Evolutionary conservation across 2,888 invertebrate species (phyloP), one percentile per base, ranked within the genome.

Genomic region (Serrognathus titanus): DNA sequence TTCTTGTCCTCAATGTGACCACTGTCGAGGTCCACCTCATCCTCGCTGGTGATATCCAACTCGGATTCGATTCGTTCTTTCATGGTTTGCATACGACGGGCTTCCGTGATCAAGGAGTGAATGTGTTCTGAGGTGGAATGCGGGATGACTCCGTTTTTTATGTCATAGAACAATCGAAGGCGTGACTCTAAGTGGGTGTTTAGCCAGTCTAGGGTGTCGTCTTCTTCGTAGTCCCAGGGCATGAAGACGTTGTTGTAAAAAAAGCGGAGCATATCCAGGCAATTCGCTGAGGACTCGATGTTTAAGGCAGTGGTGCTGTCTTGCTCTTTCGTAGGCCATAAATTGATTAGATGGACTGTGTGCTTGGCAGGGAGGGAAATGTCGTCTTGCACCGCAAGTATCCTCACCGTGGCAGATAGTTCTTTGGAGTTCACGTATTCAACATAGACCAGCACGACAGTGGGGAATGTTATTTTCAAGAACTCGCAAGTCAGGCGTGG

Each of bases 151-250:
- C 81, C 81, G 54, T 80, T 79, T 65, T 81, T 82, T 66, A 85
- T 75, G 65, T 85, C 85, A 61, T 81, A 85, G 57, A 80, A 84
- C 38, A 86, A 72, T 50, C 80, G 75, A 36, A 85, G 76, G 50
- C 85, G 78, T 1, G 79, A 69, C 62, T 82, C 79, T 45, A 86
- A 73, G 71, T 85, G 82, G 55, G 78, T 76, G 38, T 75, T 72
- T 16, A 80, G 77, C 85, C 85, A 85, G 69, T 84, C 82, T n/a
- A 75, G 75, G 1, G 79, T 77, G 1, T 83, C 79, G 63, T 85
- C 86, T 54, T 85, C 85, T 53, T 87, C 86, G 43, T 81, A 77
- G 62, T 88, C 87, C 88, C 88, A 88, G 0, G 87, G 86, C 84
- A 86, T 85, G 81, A 86, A 85, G 39, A 88, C 74, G 60, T 86